Conservation (phyloP, 1,140 invertebrate genomes). For the Physella acuta region DNA sequence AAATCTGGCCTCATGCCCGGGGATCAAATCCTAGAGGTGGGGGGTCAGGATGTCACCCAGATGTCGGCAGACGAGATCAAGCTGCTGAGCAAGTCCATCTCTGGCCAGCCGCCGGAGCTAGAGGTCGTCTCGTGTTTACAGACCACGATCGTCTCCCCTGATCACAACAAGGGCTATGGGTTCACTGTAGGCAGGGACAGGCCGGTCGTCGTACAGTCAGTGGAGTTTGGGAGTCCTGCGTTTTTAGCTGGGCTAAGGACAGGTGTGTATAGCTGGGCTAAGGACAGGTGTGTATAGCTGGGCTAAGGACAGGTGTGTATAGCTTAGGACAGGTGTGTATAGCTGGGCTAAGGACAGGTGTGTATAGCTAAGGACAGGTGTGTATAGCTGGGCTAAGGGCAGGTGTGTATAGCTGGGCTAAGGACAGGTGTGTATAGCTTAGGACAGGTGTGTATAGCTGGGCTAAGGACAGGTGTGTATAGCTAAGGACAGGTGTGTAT, state of each 20-base stretch:
- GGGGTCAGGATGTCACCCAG: conserved; percentile 53
- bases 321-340: no score
- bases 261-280: conserved; percentile 46
- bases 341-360: no score
- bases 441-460: no score
- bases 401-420: no score
- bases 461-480: no score
- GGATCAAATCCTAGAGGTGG: conserved; percentile 56
- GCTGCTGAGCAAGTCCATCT: conserved; percentile 43
- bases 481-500: no score
- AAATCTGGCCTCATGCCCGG: conserved; percentile 52
- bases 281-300: no score
- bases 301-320: no score
- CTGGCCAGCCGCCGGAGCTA: conserved; percentile 43
- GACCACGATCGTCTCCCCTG: conserved; percentile 42
- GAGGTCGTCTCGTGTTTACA: conserved; percentile 52
- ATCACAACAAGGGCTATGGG: conserved; percentile 41
- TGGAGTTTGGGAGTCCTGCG: conserved; percentile 49
- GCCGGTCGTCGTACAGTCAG: conserved; percentile 42
- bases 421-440: no score
- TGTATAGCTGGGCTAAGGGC: no score
- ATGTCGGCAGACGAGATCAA: conserved; percentile 48
- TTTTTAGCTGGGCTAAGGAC: conserved; percentile 46
- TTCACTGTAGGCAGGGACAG: conserved; percentile 43
- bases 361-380: no score